Evolutionary conservation across 2,113 vertebrate genomes (phyloP).

Genomic region (Chionomys nivalis): DNA sequence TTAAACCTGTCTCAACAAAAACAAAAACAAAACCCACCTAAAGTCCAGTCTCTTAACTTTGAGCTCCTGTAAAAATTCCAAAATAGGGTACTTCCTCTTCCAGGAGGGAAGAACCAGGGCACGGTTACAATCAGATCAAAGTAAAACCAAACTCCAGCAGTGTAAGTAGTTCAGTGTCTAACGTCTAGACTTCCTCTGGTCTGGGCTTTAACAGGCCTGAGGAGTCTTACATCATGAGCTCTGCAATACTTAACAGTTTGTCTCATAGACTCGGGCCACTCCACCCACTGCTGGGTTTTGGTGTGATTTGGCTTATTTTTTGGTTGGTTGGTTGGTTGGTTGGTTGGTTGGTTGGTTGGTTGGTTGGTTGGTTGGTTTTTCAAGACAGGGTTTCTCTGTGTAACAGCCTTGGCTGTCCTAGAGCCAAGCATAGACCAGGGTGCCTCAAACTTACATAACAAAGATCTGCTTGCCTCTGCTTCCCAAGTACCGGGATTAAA

Average conservation of each 20-base stretch:
- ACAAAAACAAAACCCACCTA: too few relatives aligned
- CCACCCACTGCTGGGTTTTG: neutral
- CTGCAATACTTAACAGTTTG: neutral
- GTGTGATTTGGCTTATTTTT: too few relatives aligned
- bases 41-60: neutral
- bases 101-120: neutral
- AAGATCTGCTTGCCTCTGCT: neutral
- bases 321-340: too few relatives aligned
- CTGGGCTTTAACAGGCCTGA: neutral
- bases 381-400: neutral
- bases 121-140: neutral
- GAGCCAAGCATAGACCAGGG: neutral
- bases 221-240: neutral
- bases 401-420: neutral
- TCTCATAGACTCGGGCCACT: neutral
- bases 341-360: too few relatives aligned
- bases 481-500: neutral
- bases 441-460: neutral
- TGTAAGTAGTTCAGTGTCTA: neutral
- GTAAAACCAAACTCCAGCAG: neutral
- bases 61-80: neutral
- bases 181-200: neutral
- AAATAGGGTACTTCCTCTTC: neutral
- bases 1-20: neutral
- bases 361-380: neutral